phyloP scores from a whole-genome alignment of 2,888 invertebrate species.

The Andrena dorsata region DNA sequence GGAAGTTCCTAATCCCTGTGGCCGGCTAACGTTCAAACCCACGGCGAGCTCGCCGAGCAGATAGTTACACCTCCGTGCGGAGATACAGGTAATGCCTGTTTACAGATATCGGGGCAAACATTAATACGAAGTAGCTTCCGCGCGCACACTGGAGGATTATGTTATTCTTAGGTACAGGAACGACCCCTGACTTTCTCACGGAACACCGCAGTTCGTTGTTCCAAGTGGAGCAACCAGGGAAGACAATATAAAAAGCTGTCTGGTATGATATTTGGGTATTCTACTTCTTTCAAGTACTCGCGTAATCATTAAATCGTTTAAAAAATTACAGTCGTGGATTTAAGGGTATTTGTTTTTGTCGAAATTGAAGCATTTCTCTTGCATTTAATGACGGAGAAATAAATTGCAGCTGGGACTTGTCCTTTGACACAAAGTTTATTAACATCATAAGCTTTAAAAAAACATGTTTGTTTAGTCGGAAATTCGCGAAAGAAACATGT shows the following conservation, averaged over 20 bases:
- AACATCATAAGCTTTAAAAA: no score
- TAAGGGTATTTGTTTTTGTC: no score
- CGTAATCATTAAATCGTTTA: no score
- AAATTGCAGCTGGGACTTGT: no score
- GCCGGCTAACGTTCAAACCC: conserved; percentile 83
- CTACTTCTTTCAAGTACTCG: no score
- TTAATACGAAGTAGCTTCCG: conserved; percentile 81
- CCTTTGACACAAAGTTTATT: no score
- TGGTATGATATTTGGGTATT: not conserved
- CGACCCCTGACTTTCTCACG: conserved; percentile 64
- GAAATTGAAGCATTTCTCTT: no score
- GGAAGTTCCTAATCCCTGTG: conserved; percentile 83
- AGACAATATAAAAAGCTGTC: not conserved
- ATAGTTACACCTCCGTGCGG: conserved; percentile 75
- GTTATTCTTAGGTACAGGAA: conserved; percentile 79
- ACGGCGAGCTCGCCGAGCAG: conserved; percentile 74
- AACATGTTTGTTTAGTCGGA: no score
- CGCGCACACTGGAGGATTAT: conserved; percentile 82
- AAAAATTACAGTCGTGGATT: no score
- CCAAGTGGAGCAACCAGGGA: not conserved
- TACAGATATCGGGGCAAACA: conserved; percentile 84
- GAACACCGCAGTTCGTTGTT: conserved; percentile 1
- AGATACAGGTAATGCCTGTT: conserved; percentile 82
- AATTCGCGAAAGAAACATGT: no score
- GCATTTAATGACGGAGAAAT: no score